Evolutionary conservation across 2,797 vertebrate genomes (phyloP).

Genomic region (Myioborus melanocephalus): DNA sequence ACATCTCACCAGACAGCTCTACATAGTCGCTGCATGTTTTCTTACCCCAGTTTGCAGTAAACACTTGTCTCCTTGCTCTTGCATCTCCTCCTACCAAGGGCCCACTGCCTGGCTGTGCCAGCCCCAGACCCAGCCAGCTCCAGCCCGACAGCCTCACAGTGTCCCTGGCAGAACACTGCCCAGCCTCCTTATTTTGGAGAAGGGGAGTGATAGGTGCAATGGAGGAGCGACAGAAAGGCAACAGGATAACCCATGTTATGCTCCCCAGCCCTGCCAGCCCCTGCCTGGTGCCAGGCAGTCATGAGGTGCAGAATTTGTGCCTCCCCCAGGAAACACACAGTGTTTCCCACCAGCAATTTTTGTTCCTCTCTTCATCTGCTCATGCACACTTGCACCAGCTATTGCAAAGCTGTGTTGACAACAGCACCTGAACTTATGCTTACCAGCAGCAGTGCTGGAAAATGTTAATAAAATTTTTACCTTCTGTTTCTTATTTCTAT

Average conservation of each 20-base stretch:
- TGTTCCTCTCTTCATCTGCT: neutral
- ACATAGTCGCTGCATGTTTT: neutral
- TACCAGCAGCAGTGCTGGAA: neutral
- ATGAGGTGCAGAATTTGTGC: neutral
- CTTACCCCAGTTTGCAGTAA: neutral
- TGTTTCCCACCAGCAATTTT: neutral
- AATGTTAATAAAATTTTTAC: neutral
- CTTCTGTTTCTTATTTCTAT: neutral
- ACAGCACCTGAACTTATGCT: neutral
- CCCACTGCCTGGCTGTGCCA: neutral
- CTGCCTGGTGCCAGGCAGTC: neutral
- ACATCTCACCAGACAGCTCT: neutral
- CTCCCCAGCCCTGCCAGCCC: neutral
- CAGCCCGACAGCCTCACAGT: fast-evolving
- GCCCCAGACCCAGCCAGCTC: neutral
- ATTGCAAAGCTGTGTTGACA: neutral
- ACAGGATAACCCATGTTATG: neutral
- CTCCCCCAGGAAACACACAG: fast-evolving
- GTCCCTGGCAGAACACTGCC: neutral
- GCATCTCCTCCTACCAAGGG: neutral
- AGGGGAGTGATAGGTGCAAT: fast-evolving
- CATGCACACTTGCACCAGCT: fast-evolving
- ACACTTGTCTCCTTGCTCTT: neutral
- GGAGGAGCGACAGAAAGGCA: neutral
- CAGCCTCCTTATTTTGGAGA: neutral